Conservation (phyloP, 2,113 vertebrate genomes). For the Toxotes jaculatrix region DNA sequence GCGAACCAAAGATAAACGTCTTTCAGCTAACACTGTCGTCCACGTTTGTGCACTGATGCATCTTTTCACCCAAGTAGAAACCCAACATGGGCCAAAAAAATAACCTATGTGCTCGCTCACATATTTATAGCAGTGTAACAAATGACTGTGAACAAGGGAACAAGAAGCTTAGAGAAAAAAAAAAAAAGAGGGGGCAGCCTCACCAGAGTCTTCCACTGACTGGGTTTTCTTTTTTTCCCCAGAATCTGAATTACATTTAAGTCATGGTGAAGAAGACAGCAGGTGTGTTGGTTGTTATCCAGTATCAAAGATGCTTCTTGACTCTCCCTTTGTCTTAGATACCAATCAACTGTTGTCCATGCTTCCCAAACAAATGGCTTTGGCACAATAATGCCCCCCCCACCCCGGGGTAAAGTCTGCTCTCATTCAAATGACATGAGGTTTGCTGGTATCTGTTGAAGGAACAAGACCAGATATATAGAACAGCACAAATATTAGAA, state of each 20-base stretch:
- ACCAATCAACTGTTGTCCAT: conserved; percentile 4
- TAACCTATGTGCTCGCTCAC: conserved; percentile 42
- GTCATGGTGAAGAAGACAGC: conserved; percentile 21
- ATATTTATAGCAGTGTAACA: conserved; percentile 57
- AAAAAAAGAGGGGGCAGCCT: neutral
- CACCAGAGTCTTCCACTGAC: conserved; percentile 5
- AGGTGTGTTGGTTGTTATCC: conserved; percentile 12
- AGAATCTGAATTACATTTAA: conserved; percentile 4
- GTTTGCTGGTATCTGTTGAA: conserved; percentile 91
- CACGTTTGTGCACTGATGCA: conserved; percentile 21
- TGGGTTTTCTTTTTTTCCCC: neutral
- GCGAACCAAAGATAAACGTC: neutral
- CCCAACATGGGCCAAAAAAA: conserved; percentile 68
- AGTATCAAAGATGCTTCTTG: neutral
- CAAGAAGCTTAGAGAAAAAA: conserved; percentile 42
- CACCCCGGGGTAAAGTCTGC: conserved; percentile 42
- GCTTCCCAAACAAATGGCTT: conserved; percentile 64
- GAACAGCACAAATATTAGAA: neutral
- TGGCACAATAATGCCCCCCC: conserved; percentile 83
- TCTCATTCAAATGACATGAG: conserved; percentile 95
- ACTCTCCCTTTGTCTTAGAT: conserved; percentile 1
- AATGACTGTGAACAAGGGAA: conserved; percentile 43
- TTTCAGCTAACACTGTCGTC: conserved; percentile 39
- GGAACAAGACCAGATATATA: conserved; percentile 62
- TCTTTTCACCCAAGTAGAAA: conserved; percentile 42